phyloP scores from a whole-genome alignment of 2,113 vertebrate genomes.

The Vombatus ursinus region DNA sequence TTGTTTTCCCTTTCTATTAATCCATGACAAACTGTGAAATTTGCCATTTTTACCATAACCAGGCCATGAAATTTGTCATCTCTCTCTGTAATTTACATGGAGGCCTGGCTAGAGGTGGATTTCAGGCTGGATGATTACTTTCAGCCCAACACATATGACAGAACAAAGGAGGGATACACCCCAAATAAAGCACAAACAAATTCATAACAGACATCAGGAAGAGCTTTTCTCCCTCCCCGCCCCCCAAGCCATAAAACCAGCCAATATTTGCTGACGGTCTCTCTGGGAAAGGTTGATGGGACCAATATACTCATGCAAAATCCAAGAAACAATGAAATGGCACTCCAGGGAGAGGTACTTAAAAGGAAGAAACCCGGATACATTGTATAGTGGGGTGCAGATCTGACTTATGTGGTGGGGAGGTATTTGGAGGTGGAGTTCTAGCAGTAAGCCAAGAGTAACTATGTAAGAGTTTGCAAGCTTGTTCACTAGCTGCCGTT shows the following conservation, averaged over 20 bases:
- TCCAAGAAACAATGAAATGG: conserved; percentile 50
- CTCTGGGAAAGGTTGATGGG: conserved; percentile 2
- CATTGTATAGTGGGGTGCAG: conserved; percentile 24
- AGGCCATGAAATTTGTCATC: conserved; percentile 75
- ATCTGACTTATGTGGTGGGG: conserved; percentile 40
- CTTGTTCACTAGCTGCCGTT: conserved; percentile 63
- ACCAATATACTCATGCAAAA: conserved; percentile 54
- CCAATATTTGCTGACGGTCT: conserved; percentile 7
- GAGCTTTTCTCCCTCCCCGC: not conserved
- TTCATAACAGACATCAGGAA: conserved; percentile 51
- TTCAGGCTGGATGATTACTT: conserved; percentile 54
- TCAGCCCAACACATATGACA: conserved; percentile 56
- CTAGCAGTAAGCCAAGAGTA: conserved; percentile 54
- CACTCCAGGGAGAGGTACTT: not conserved
- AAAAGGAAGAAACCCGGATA: conserved; percentile 46
- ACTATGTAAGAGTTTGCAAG: conserved; percentile 48
- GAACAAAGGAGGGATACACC: conserved; percentile 61
- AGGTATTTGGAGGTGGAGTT: conserved; percentile 57
- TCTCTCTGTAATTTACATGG: conserved; percentile 73
- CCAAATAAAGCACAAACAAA: conserved; percentile 43
- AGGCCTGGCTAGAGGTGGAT: conserved; percentile 70
- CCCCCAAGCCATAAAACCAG: not conserved
- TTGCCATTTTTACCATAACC: conserved; percentile 77
- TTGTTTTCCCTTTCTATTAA: conserved; percentile 83
- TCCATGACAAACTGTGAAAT: conserved; percentile 82